Percentiles rank a stretch among this genome's conserved stretches.
Conservation (phyloP, 2,797 vertebrate species). For the Heterohyrax brucei region DNA sequence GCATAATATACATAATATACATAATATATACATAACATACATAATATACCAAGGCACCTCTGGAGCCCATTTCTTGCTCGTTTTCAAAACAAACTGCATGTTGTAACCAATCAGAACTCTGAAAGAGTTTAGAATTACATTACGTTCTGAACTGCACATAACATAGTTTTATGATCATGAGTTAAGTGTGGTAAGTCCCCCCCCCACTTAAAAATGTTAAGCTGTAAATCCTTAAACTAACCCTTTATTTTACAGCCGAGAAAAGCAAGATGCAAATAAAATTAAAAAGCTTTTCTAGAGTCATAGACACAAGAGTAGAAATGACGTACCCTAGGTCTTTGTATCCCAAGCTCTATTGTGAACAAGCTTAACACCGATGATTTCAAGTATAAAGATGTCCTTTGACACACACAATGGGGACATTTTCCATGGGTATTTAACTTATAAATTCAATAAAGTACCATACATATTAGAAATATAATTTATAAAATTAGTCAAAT, state of each 20-base stretch:
- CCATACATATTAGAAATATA: constrained; percentile 20
- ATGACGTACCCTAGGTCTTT: neutral
- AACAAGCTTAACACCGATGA: neutral
- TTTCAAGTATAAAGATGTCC: neutral
- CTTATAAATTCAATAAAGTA: neutral
- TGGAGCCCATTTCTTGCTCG: neutral
- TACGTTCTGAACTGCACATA: neutral
- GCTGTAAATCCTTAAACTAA: constrained; percentile 57
- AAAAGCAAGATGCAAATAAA: neutral
- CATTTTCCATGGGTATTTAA: constrained; percentile 42
- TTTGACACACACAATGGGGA: neutral
- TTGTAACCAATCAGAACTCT: constrained; percentile 45
- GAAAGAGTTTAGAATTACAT: constrained; percentile 29
- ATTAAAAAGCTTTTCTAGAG: constrained; percentile 36
- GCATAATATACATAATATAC: too few species aligned
- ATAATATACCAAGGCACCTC: neutral
- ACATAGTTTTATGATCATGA: constrained; percentile 30
- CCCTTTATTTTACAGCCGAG: constrained; percentile 1
- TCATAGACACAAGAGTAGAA: neutral
- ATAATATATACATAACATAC: too few species aligned
- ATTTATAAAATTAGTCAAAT: constrained; percentile 19
- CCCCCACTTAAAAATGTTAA: constrained; percentile 21
- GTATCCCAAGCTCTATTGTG: neutral
- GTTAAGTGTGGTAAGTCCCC: neutral
- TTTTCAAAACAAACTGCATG: constrained; percentile 29